Percentiles rank a stretch among this genome's conserved stretches.
phyloP scores from a whole-genome alignment of 2,113 vertebrate species.

The Dolichotis patagonum region DNA sequence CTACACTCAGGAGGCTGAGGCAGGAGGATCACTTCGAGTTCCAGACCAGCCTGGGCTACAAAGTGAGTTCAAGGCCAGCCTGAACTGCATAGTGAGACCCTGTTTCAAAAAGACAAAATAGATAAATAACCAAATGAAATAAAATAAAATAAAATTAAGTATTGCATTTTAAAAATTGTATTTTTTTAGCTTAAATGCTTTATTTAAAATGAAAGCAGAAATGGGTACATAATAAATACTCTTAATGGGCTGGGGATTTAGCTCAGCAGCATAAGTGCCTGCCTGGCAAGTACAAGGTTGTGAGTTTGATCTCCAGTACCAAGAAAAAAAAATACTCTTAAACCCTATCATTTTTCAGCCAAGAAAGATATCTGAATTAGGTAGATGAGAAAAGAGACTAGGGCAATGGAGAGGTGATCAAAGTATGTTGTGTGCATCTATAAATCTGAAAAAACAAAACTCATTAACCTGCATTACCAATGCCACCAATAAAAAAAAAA shows the following conservation, averaged over 20 bases:
- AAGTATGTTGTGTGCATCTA: not conserved
- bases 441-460: not conserved
- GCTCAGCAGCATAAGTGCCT: too few relatives aligned
- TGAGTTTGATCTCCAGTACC: too few relatives aligned
- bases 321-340: not conserved
- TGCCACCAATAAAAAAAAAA: not conserved
- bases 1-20: too few relatives aligned
- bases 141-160: slow-evolving; percentile 36
- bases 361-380: not conserved
- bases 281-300: too few relatives aligned
- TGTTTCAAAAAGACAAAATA: too few relatives aligned
- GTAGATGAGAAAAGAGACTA: not conserved
- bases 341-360: not conserved
- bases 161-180: not conserved
- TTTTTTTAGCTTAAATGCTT: not conserved
- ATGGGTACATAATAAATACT: not conserved
- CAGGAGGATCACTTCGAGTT: too few relatives aligned
- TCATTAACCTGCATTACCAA: not conserved
- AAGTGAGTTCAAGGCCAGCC: too few relatives aligned
- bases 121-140: too few relatives aligned
- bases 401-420: not conserved
- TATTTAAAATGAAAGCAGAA: slow-evolving; percentile 47
- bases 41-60: too few relatives aligned
- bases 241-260: too few relatives aligned
- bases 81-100: too few relatives aligned